Conservation (phyloP, 2,113 vertebrate genomes). For the Phaetusa simplex region DNA sequence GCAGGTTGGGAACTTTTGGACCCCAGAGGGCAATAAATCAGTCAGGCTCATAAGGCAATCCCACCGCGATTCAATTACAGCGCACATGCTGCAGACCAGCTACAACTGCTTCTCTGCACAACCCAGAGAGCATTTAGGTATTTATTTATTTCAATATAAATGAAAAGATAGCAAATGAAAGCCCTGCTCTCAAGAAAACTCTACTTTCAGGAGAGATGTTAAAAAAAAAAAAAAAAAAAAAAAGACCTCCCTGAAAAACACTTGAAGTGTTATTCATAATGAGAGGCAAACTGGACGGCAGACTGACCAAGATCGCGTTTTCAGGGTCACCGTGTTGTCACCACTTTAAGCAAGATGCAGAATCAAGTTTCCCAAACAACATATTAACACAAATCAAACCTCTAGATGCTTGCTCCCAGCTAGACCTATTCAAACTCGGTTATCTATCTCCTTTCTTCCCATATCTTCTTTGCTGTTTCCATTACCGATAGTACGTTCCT, state of each 20-base stretch:
- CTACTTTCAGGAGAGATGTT: neutral
- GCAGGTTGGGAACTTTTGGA: neutral
- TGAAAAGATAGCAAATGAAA: neutral
- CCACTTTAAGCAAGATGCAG: neutral
- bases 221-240: too few species aligned
- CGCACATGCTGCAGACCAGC: neutral
- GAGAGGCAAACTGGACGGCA: neutral
- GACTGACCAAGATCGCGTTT: neutral
- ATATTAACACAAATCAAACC: neutral
- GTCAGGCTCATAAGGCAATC: conserved; percentile 17
- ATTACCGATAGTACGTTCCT: neutral
- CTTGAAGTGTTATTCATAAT: neutral
- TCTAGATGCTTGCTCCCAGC: neutral
- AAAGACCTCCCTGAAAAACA: neutral
- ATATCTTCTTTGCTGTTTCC: neutral
- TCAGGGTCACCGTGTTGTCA: neutral
- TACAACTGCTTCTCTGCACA: neutral
- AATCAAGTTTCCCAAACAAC: neutral
- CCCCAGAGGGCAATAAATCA: neutral
- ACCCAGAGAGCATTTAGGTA: neutral
- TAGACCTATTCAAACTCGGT: neutral
- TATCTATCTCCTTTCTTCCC: neutral
- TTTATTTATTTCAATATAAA: neutral
- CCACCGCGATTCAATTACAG: neutral
- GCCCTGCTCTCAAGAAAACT: neutral